Evolutionary conservation across 2,888 invertebrate genomes (phyloP), one percentile per base, ranked within the genome.

Genomic region (Plagodis pulveraria): DNA sequence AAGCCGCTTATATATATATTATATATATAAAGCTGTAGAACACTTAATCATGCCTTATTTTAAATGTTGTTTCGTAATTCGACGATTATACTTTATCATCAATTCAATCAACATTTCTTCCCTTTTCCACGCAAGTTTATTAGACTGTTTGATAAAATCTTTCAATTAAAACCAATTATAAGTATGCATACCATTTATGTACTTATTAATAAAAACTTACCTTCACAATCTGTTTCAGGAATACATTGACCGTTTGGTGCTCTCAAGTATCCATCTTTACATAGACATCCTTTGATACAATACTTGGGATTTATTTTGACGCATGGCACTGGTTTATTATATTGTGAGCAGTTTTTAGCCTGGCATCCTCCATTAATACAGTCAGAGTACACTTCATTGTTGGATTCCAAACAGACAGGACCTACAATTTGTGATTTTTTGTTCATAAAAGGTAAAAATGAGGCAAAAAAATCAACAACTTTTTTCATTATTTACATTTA

Each of bases 281-380:
- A 84, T 6, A 76, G 33, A 47, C 83, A 84, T 0, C 83, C 83
- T 11, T 72, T 67, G 10, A 63, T 70, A 45, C 83, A 84, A 36
- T 32, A 6, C 11, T 68, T 63, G 0, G 71, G 61, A 12, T 68
- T 46, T 0, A 75, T 49, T 51, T 66, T 73, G 0, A 68, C 41
- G 54, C 81, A 83, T 2, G 69, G 68, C 6, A 78, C 60, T 6
- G 65, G 65, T 22, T 64, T 59, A 0, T 75, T 78, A 32, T 74
- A 50, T 60, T 81, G 74, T 0, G 76, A 71, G 62, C 83, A 83
- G 48, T 76, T 78, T 58, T 68, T 70, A 0, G 69, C 57, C 33
- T 60, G 50, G 64, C 83, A 83, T n/a, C 77, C 77, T 6, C 73
- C 74, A 32, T 83, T 75, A 10, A 64, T 71, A 44, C 81, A 82